Evolutionary conservation across 2,888 invertebrate species (phyloP).

Genomic region (Lithophane ornitopus): DNA sequence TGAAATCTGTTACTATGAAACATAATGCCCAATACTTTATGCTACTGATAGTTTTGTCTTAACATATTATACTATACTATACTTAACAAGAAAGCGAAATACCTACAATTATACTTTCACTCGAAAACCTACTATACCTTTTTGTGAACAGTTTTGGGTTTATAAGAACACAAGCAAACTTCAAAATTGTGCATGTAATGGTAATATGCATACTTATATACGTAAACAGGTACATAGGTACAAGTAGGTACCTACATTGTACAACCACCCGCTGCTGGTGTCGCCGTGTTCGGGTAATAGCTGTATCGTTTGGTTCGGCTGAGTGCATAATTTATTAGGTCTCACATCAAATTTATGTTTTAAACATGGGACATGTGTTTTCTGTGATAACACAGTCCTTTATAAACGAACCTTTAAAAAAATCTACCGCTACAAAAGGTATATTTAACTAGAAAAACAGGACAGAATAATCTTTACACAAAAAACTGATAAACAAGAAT

Average conservation of each 20-base stretch:
- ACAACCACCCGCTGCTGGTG: constrained; percentile 14
- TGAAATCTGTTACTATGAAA: neutral
- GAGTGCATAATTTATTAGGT: constrained; percentile 64
- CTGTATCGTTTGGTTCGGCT: constrained; percentile 51
- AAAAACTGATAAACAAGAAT: constrained; percentile 63
- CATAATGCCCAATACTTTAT: neutral
- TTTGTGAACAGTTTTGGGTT: neutral
- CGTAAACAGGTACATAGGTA: constrained; percentile 3
- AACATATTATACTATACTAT: no score
- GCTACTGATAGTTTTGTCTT: neutral
- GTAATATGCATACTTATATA: neutral
- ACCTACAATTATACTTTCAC: neutral
- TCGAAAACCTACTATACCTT: neutral
- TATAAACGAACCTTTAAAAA: neutral
- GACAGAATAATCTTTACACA: constrained; percentile 36
- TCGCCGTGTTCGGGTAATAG: constrained; percentile 32
- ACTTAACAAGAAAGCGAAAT: neutral
- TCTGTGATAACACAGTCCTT: constrained; percentile 12
- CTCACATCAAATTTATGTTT: constrained; percentile 55
- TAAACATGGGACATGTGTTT: constrained; percentile 50
- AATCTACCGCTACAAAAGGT: neutral
- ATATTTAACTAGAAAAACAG: constrained; percentile 21
- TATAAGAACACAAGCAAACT: neutral
- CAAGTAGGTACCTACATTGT: constrained; percentile 15
- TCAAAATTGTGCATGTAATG: constrained; percentile 6